Evolutionary conservation across 2,797 vertebrate genomes (phyloP), one percentile per base, ranked within the genome.

Genomic region (Lithobates sylvaticus): DNA sequence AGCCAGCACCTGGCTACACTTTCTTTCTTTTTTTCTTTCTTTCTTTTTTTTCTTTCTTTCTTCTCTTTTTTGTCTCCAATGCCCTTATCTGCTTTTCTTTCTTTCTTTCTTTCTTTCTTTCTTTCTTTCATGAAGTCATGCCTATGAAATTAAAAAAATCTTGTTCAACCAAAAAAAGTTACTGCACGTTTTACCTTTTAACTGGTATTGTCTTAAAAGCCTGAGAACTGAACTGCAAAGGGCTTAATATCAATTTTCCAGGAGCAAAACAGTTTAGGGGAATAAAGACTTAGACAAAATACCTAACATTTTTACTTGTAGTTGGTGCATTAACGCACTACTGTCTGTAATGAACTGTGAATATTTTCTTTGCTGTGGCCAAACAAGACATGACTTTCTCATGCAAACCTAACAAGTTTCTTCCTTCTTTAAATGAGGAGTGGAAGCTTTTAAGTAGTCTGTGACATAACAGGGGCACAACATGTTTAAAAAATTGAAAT

Each of bases 341-440:
- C 78, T 81, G 78, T 81, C 67, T 81, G 84, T 86, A 86, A 86
- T 86, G 84, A 86, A 76, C 84, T 86, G 84, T 81, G 84, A 86
- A 76, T 68, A 81, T 86, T 81, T 86, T 81, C 84, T 81, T 71
- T 76, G 84, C 65, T 81, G 27, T 76, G 44, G 64, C 84, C 78
- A 81, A 78, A 86, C 72, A 71, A 86, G 84, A 86, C 84, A 76
- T 65, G 47, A 76, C 64, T 86, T 81, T 81, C 69, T 81, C 70
- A 76, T 70, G 78, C 26, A 81, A 70, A 68, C 44, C 34, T 80
- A 85, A 85, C 77, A 72, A 74, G 69, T 44, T 79, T 29, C 36
- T 72, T 73, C 70, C 58, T 79, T 50, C 42, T 47, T 74, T 47
- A 47, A 47, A 47, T 47, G 44, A 47, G 44, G n/a, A 84, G 32